Base-by-base conservation (phyloP, 2,797 vertebrate species). In the Alcedo quadribrachys region DNA sequence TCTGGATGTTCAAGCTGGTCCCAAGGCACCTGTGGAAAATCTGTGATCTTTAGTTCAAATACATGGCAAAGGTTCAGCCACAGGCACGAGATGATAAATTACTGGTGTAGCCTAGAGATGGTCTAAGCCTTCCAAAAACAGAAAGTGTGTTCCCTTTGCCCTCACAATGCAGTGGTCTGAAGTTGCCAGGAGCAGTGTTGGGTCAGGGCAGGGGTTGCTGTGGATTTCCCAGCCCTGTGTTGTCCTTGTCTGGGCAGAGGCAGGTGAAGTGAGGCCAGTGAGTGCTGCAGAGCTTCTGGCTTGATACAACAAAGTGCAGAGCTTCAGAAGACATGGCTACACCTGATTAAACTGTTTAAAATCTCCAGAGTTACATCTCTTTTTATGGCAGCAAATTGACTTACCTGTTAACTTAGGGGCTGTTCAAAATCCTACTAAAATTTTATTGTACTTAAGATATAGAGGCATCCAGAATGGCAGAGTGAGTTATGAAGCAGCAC, bases 271-370 rank as follows among this genome's bases (percentile, higher is more conserved):
- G 9, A 89, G 96, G 90, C 85, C 95, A 84, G 85, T 87, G 92
- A 88, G 69, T 96, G 94, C 78, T 92, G 85, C 82, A 95, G 75
- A 93, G 94, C 80, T 94, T 97, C 97, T 74, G 96, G 37, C 51
- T 13, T 55, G 75, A 91, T 76, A 77, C 55, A 85, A 92, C 94
- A 94, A 81, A 96, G 85, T 81, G 95, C 57, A 94, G 91, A 95
- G 97, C 92, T 96, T 97, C 21, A 94, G 91, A 93, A 94, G 95
- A 82, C 95, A 95, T 58, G 18, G 94, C 85, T 97, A 96, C 54
- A 65, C 94, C 95, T 97, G 96, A 97, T 97, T 96, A 97, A 97
- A 97, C 96, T 96, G 95, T 96, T 95, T 81, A 90, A 95, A 96
- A 85, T 96, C 95, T 97, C 96, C 68, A n/a, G 93, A 96, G 97